Evolutionary conservation across 2,888 invertebrate genomes (phyloP).

Genomic region (Drosophila trichaetosa): DNA sequence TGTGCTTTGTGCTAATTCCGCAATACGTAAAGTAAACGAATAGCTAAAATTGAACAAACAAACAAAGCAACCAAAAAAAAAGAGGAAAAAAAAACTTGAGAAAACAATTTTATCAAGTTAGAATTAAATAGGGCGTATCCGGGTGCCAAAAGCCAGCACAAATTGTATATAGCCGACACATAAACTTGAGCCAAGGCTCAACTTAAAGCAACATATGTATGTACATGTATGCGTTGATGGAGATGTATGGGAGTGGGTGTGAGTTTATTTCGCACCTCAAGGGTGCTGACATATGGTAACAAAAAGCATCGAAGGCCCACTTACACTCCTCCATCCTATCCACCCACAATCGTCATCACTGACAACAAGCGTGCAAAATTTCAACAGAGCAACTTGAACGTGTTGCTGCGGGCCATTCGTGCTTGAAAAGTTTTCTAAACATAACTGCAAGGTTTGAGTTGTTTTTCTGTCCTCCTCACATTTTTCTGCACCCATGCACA

Average conservation of each 20-base stretch:
- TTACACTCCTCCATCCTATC: background rate
- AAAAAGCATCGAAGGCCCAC: conserved; percentile 51
- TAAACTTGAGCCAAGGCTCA: conserved; percentile 32
- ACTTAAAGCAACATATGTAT: conserved; percentile 40
- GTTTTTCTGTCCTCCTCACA: conserved; percentile 37
- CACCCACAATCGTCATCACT: conserved; percentile 9
- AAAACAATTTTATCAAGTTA: conserved; percentile 50
- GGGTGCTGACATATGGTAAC: conserved; percentile 73
- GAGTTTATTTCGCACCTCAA: conserved; percentile 75
- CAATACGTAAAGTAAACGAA: conserved; percentile 35
- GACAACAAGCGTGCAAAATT: conserved; percentile 61
- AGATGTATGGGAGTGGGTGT: conserved; percentile 27
- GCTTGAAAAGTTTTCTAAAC: conserved; percentile 80
- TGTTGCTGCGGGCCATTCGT: conserved; percentile 77
- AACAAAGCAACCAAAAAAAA: conserved; percentile 6
- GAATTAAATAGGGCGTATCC: conserved; percentile 30
- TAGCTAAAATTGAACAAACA: conserved; percentile 48
- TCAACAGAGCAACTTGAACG: conserved; percentile 63
- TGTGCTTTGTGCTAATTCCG: conserved; percentile 36
- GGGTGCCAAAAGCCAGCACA: conserved; percentile 29
- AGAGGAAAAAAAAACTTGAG: conserved; percentile 19
- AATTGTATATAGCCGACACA: conserved; percentile 41
- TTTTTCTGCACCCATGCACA: conserved; percentile 44
- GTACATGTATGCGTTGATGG: background rate
- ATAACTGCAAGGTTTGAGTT: conserved; percentile 69